phyloP scores from a whole-genome alignment of 1,140 invertebrate genomes.

The Pomacea maculata region DNA sequence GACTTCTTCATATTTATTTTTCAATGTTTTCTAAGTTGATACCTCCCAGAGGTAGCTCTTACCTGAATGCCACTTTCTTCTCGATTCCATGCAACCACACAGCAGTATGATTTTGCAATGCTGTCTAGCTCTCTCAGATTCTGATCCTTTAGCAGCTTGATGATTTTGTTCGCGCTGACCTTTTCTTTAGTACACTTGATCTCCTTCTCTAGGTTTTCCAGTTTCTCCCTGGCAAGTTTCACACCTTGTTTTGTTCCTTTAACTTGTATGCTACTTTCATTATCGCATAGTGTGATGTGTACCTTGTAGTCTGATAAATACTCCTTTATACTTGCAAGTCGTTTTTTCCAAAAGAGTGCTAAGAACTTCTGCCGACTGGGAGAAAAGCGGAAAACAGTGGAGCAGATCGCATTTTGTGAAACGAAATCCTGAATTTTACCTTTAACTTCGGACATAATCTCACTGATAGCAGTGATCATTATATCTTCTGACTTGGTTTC shows the following conservation, averaged over 20 bases:
- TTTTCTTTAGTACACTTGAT: not conserved
- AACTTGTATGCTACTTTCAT: not conserved
- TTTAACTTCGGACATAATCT: not conserved
- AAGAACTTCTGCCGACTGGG: not conserved
- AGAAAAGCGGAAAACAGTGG: not conserved
- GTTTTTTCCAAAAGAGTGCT: not conserved
- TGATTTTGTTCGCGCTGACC: not conserved
- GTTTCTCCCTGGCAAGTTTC: not conserved
- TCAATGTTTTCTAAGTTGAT: too few species aligned
- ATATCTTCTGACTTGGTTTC: too few species aligned
- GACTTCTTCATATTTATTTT: too few species aligned
- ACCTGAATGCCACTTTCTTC: not conserved
- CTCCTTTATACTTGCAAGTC: not conserved
- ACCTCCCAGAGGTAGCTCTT: not conserved
- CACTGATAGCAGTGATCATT: not conserved
- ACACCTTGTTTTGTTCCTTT: not conserved
- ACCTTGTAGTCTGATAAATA: not conserved
- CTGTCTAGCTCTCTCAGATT: not conserved
- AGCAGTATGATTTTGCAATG: not conserved
- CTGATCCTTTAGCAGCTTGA: not conserved
- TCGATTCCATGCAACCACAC: not conserved
- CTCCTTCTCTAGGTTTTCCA: not conserved
- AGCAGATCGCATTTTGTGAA: constrained; percentile 1
- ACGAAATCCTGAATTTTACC: not conserved
- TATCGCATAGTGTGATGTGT: not conserved